Percentiles rank a stretch among this genome's conserved stretches.
phyloP scores from a whole-genome alignment of 2,113 vertebrate genomes.

The Empidonax alnorum region DNA sequence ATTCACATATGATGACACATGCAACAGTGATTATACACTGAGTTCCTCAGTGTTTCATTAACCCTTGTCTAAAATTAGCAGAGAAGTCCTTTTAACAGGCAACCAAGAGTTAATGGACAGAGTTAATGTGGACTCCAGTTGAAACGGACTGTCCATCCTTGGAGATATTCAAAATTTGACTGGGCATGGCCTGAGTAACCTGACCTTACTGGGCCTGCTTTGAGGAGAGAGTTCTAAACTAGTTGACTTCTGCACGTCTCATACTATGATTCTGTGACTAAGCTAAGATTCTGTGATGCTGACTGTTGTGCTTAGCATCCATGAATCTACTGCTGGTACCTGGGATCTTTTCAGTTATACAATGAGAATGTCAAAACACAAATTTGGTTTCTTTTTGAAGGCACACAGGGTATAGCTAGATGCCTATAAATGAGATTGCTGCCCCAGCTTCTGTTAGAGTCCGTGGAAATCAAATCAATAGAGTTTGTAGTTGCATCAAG shows the following conservation, averaged over 20 bases:
- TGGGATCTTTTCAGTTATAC: background rate
- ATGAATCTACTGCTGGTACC: background rate
- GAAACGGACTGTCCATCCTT: background rate
- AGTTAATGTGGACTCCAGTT: background rate
- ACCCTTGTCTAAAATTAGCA: background rate
- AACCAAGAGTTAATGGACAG: background rate
- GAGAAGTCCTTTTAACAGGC: background rate
- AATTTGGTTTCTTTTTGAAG: background rate
- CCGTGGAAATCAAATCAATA: background rate
- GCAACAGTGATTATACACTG: fast-evolving
- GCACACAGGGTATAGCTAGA: background rate
- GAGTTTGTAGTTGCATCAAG: background rate
- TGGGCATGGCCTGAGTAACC: background rate
- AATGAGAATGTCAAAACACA: background rate
- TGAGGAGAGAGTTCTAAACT: background rate
- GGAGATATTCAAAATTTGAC: background rate
- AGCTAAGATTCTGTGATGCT: background rate
- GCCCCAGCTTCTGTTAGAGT: background rate
- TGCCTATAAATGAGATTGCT: background rate
- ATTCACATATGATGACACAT: background rate
- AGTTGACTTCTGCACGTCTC: background rate
- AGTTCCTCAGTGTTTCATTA: background rate
- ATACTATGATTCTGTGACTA: background rate
- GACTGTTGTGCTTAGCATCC: background rate
- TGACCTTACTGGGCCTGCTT: background rate